Evolutionary conservation across 2,113 vertebrate species (phyloP).

Genomic region (Mellivora capensis): DNA sequence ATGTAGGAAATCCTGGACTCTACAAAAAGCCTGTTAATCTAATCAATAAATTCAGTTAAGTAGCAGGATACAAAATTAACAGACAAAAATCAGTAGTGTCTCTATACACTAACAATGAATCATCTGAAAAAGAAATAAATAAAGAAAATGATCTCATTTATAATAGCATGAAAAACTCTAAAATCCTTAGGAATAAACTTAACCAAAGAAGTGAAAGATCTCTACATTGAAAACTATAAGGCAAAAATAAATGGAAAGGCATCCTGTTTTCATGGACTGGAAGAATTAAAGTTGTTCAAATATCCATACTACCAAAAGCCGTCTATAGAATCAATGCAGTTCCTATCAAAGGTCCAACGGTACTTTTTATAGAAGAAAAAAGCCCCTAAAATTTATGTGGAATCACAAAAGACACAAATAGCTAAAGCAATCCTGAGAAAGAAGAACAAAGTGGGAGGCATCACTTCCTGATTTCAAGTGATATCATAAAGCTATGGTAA

Average conservation of each 20-base stretch:
- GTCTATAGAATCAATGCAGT: not conserved
- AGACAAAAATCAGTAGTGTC: not conserved
- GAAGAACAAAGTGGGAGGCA: not conserved
- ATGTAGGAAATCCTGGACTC: not conserved
- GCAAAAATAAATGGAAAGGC: not conserved
- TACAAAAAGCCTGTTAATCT: not conserved
- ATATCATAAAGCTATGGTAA: not conserved
- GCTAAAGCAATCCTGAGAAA: not conserved
- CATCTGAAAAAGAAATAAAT: not conserved
- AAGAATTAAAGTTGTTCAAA: not conserved
- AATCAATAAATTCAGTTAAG: not conserved
- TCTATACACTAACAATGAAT: not conserved
- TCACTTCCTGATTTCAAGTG: not conserved
- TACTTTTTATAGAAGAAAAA: not conserved
- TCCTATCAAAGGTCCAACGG: not conserved
- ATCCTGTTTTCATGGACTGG: not conserved
- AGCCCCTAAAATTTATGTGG: not conserved
- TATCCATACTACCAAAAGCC: not conserved
- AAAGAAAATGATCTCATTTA: not conserved
- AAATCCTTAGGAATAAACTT: not conserved
- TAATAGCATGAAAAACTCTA: not conserved
- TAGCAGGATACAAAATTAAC: not conserved
- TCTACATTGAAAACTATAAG: not conserved
- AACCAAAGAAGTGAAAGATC: not conserved
- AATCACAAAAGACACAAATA: not conserved